A percentile compares a stretch with the other conserved stretches of the same genome.
Conservation (phyloP, 2,888 invertebrate species). For the Metallyticus violacea region DNA sequence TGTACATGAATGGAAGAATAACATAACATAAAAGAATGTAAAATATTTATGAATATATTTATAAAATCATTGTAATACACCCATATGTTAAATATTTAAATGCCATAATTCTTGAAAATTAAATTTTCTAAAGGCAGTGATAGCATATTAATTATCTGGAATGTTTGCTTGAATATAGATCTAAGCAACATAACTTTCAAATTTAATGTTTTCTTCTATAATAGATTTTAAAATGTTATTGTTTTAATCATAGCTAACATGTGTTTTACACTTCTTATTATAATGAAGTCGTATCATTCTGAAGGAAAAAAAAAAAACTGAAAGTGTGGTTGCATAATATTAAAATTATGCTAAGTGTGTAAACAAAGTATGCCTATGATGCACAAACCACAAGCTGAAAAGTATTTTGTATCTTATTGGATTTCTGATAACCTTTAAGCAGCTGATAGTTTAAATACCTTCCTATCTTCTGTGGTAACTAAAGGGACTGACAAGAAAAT, state of each 20-base stretch:
- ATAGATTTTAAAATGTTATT: not conserved
- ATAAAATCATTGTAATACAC: not conserved
- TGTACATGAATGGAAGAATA: not conserved
- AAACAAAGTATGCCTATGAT: no score
- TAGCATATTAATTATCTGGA: no score
- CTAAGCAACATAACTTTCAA: not conserved
- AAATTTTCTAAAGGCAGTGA: no score
- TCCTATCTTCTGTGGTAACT: no score
- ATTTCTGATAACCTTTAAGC: no score
- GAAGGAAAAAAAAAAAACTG: no score
- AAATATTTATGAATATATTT: not conserved
- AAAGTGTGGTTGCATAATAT: not conserved
- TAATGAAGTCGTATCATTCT: no score
- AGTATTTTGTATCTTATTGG: no score
- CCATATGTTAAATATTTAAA: not conserved
- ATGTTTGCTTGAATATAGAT: not conserved
- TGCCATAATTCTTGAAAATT: no score
- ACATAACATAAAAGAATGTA: not conserved
- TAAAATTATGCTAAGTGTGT: no score
- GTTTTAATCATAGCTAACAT: not conserved
- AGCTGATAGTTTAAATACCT: no score
- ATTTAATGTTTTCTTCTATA: not conserved
- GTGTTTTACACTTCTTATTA: not conserved
- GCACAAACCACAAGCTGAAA: no score
- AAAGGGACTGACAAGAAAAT: not conserved